These are phyloP conservation scores for Odontocolon sp. DNA, from an alignment of 2,888 invertebrate genomes.

Conservation along the genomic window DNA sequence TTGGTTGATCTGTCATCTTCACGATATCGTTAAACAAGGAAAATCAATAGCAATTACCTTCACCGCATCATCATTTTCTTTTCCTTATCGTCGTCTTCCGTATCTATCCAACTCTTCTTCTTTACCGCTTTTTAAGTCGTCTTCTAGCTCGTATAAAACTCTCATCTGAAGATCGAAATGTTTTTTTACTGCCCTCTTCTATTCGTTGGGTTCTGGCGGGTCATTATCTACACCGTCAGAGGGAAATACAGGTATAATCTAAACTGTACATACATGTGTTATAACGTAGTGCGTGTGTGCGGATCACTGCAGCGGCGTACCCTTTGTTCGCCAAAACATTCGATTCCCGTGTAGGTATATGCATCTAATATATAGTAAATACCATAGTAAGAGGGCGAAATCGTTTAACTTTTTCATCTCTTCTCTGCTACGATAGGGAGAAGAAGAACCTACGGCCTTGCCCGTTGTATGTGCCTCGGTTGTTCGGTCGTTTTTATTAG, in stretches of 20 bases:
- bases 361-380: conserved; percentile 62
- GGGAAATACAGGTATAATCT: conserved; percentile 5
- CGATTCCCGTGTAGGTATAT: conserved; percentile 50
- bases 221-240: background rate
- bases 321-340: conserved; percentile 57
- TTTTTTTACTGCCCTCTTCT: conserved; percentile 1
- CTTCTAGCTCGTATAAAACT: background rate
- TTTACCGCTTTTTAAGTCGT: background rate
- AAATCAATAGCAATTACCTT: too few relatives aligned
- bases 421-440: background rate
- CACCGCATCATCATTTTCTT: too few relatives aligned
- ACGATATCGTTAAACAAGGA: too few relatives aligned
- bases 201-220: background rate
- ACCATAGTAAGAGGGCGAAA: conserved; percentile 60
- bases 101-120: background rate
- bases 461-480: conserved; percentile 41
- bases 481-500: conserved; percentile 68
- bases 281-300: background rate
- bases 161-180: background rate
- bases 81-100: too few relatives aligned
- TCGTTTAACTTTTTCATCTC: conserved; percentile 67
- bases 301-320: background rate
- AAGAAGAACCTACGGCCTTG: conserved; percentile 15
- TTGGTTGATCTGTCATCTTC: too few relatives aligned
- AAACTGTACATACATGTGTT: background rate